phyloP scores from a whole-genome alignment of 2,888 invertebrate species.

The Spodoptera littoralis region DNA sequence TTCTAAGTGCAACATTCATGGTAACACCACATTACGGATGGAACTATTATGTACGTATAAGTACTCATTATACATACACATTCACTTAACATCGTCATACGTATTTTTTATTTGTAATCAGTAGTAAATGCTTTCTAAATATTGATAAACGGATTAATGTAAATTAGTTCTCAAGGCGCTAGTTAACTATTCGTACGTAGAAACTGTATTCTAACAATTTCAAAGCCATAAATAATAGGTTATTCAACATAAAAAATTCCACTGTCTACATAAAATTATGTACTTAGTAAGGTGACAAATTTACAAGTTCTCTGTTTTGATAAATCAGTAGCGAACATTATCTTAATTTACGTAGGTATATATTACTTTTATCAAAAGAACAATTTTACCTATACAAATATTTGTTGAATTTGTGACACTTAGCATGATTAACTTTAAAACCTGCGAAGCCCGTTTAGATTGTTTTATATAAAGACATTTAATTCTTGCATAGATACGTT shows the following conservation, averaged over 20 bases:
- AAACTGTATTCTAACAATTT: slow-evolving; percentile 17
- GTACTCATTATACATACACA: too few species aligned
- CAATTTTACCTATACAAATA: slow-evolving; percentile 61
- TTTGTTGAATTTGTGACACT: slow-evolving; percentile 59
- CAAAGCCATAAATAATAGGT: slow-evolving; percentile 39
- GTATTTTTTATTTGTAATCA: slow-evolving; percentile 1
- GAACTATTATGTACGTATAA: slow-evolving; percentile 12
- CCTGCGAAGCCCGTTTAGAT: slow-evolving; percentile 35
- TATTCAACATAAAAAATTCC: slow-evolving; percentile 65
- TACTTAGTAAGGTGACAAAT: slow-evolving; percentile 73
- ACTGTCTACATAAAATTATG: slow-evolving; percentile 54
- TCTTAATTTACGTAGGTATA: slow-evolving; percentile 74
- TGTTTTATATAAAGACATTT: slow-evolving; percentile 32
- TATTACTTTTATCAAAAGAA: slow-evolving; percentile 63
- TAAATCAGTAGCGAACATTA: slow-evolving; percentile 74
- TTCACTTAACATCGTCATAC: neutral
- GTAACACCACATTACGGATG: slow-evolving; percentile 58
- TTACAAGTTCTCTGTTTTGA: slow-evolving; percentile 77
- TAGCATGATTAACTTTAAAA: slow-evolving; percentile 45
- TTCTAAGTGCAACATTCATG: slow-evolving; percentile 67
- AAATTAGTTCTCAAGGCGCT: slow-evolving; percentile 29
- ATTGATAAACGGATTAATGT: slow-evolving; percentile 14
- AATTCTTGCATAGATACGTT: slow-evolving; percentile 16
- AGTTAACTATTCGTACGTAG: slow-evolving; percentile 13
- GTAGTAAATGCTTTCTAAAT: slow-evolving; percentile 9